These are phyloP conservation scores for Papilio aristodemus DNA, from an alignment of 1,140 invertebrate genomes.

Conservation along the genomic window DNA sequence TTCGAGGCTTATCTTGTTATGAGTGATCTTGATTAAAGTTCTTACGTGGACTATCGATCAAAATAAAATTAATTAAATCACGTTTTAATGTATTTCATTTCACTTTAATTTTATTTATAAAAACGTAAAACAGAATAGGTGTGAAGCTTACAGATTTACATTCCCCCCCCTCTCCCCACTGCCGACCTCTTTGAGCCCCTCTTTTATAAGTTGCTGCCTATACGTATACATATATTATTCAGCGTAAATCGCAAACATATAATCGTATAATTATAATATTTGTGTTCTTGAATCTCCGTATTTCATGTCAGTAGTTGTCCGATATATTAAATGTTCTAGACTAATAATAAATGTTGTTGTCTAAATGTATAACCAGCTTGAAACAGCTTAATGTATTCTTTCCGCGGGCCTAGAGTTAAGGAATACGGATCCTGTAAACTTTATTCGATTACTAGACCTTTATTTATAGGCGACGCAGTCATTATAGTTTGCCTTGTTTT, in stretches of 20 bases:
- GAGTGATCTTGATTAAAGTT: too few relatives aligned
- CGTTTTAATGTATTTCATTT: too few relatives aligned
- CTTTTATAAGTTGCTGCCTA: conserved; percentile 6
- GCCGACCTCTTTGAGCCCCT: conserved; percentile 9
- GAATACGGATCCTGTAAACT: conserved; percentile 7
- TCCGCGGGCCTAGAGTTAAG: conserved; percentile 11
- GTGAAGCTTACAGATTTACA: background rate
- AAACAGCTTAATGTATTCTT: conserved; percentile 28
- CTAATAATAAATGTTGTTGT: conserved; percentile 25
- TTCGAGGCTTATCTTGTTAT: too few relatives aligned
- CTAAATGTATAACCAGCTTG: conserved; percentile 25
- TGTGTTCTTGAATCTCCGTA: conserved; percentile 16
- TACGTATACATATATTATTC: conserved; percentile 1
- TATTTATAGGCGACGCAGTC: conserved; percentile 17
- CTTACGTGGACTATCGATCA: too few relatives aligned
- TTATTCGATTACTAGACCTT: conserved; percentile 9
- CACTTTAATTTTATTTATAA: too few relatives aligned
- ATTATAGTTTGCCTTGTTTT: background rate
- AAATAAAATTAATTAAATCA: too few relatives aligned
- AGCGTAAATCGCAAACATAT: conserved; percentile 5
- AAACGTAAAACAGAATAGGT: background rate
- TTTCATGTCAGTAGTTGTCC: conserved; percentile 28
- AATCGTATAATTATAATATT: conserved; percentile 2
- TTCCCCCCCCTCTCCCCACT: background rate
- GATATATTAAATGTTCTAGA: conserved; percentile 15